Evolutionary conservation across 2,113 vertebrate species (phyloP).

Genomic region (Acrocephalus kingi): DNA sequence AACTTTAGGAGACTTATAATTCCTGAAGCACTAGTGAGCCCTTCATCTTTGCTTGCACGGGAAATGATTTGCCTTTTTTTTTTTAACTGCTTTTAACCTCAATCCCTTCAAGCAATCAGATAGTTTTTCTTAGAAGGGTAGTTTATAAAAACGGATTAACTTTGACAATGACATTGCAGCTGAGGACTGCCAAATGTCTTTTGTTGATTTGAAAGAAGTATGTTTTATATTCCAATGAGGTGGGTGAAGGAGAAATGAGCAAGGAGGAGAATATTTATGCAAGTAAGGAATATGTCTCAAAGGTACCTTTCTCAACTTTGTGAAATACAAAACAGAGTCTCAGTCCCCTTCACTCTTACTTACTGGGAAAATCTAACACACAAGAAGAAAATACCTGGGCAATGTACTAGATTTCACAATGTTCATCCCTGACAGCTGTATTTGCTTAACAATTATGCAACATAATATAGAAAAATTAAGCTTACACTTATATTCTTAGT

Average conservation of each 20-base stretch:
- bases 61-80: slow-evolving; percentile 25
- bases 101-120: slow-evolving; percentile 61
- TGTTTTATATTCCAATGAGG: slow-evolving; percentile 49
- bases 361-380: background rate
- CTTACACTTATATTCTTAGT: background rate
- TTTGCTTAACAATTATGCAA: slow-evolving; percentile 14
- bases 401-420: background rate
- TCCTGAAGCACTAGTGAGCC: slow-evolving; percentile 32
- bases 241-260: slow-evolving; percentile 1
- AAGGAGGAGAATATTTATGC: slow-evolving; percentile 46
- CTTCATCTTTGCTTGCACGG: slow-evolving; percentile 38
- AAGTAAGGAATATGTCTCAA: slow-evolving; percentile 31
- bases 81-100: slow-evolving; percentile 56
- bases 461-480: background rate
- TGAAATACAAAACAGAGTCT: slow-evolving; percentile 25
- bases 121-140: slow-evolving; percentile 59
- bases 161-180: slow-evolving; percentile 64
- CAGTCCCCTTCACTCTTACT: background rate
- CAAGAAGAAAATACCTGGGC: background rate
- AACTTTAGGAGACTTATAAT: slow-evolving; percentile 8
- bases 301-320: background rate
- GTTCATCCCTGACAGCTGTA: background rate
- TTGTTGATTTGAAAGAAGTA: slow-evolving; percentile 38
- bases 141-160: slow-evolving; percentile 58
- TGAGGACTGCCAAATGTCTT: slow-evolving; percentile 52